These are phyloP conservation scores for Clarias magur DNA, from an alignment of 2,113 vertebrate genomes.

Conservation along the genomic window DNA sequence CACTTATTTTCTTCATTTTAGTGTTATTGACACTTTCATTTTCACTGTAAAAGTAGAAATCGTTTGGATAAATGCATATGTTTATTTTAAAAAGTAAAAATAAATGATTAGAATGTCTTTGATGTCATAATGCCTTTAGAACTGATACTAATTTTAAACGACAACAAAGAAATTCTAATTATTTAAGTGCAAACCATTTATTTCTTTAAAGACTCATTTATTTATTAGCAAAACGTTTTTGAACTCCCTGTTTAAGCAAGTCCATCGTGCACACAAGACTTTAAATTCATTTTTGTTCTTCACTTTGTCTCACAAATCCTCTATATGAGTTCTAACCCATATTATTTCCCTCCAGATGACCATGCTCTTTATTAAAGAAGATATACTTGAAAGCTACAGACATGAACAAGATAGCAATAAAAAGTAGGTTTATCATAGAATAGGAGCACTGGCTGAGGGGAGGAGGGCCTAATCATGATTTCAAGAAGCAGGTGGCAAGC, in stretches of 20 bases:
- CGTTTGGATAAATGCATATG: neutral
- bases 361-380: constrained; percentile 54
- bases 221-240: neutral
- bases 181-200: neutral
- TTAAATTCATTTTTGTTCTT: constrained; percentile 47
- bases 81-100: neutral
- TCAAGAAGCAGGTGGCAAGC: constrained; percentile 38
- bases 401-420: constrained; percentile 38
- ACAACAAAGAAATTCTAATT: neutral
- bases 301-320: constrained; percentile 48
- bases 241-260: neutral
- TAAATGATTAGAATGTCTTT: neutral
- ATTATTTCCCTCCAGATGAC: constrained; percentile 59
- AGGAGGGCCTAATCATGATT: constrained; percentile 27
- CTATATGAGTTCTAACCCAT: constrained; percentile 26
- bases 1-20: neutral
- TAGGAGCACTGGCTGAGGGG: neutral
- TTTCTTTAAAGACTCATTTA: neutral
- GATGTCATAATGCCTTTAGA: neutral
- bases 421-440: constrained; percentile 10
- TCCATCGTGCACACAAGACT: constrained; percentile 39
- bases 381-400: constrained; percentile 52
- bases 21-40: too few relatives aligned
- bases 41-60: too few relatives aligned
- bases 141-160: too few relatives aligned